A percentile compares a stretch with the other conserved stretches of the same genome.
phyloP scores from a whole-genome alignment of 2,888 invertebrate species.

The Agelastica alni region DNA sequence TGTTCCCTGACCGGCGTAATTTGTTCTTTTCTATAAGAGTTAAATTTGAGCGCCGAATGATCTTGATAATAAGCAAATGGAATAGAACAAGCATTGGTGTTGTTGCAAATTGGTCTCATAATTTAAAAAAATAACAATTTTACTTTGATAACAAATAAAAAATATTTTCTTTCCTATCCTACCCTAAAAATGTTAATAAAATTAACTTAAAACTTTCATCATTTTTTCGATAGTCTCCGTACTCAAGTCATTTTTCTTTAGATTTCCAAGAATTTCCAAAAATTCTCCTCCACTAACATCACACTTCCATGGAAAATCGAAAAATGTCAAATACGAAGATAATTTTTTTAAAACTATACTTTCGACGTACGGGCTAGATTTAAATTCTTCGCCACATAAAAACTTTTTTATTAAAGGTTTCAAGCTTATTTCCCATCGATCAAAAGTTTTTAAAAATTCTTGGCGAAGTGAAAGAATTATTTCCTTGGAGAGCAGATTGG shows the following conservation, averaged over 20 bases:
- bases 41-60: too few relatives aligned
- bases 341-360: conserved; percentile 55
- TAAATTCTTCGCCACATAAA: conserved; percentile 53
- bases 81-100: too few relatives aligned
- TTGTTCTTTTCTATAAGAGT: too few relatives aligned
- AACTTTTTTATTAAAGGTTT: conserved; percentile 56
- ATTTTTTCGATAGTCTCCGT: conserved; percentile 30
- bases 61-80: too few relatives aligned
- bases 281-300: conserved; percentile 46
- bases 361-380: conserved; percentile 45
- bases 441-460: conserved; percentile 60
- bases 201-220: conserved; percentile 23
- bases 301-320: conserved; percentile 61
- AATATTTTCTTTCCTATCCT: conserved; percentile 11
- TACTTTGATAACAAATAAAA: background rate
- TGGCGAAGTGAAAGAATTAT: conserved; percentile 67
- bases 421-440: conserved; percentile 59
- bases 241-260: conserved; percentile 26
- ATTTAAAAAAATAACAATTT: background rate
- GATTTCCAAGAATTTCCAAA: conserved; percentile 42
- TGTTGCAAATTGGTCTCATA: too few relatives aligned
- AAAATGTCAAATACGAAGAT: conserved; percentile 62
- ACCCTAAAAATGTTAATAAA: conserved; percentile 20
- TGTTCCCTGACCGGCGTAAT: too few relatives aligned
- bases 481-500: conserved; percentile 64